These are phyloP conservation scores for Drosophila nasuta DNA, from an alignment of 1,140 invertebrate species.

Conservation along the genomic window DNA sequence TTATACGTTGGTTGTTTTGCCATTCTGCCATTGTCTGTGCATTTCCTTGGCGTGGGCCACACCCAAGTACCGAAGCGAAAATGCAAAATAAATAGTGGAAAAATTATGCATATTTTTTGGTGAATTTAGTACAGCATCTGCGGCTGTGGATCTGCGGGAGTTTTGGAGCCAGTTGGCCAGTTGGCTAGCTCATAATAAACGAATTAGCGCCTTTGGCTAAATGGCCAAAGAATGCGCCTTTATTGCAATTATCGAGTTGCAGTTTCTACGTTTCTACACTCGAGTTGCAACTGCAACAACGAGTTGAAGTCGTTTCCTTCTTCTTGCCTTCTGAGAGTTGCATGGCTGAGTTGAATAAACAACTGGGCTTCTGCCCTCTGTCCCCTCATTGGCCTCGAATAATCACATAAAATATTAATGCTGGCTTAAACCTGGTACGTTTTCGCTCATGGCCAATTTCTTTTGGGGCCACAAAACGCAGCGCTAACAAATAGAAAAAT, in stretches of 20 bases:
- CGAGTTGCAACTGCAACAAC: constrained; percentile 29
- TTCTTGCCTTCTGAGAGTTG: constrained; percentile 30
- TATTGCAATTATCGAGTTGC: constrained; percentile 81
- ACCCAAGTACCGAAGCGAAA: constrained; percentile 33
- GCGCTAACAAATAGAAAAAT: constrained; percentile 83
- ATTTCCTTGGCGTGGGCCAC: constrained; percentile 41
- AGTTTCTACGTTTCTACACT: neutral
- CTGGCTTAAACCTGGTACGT: constrained; percentile 54
- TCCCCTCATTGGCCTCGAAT: constrained; percentile 61
- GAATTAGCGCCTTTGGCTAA: constrained; percentile 81
- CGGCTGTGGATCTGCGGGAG: constrained; percentile 50
- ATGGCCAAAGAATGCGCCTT: constrained; percentile 78
- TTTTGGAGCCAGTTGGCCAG: constrained; percentile 5
- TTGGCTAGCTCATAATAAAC: constrained; percentile 73
- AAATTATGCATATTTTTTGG: constrained; percentile 73
- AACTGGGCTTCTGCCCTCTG: constrained; percentile 39
- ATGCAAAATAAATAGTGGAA: constrained; percentile 39
- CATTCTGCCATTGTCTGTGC: constrained; percentile 34
- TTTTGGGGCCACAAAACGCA: constrained; percentile 78
- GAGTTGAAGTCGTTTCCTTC: constrained; percentile 22
- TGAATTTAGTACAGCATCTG: constrained; percentile 70
- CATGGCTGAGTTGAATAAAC: constrained; percentile 74
- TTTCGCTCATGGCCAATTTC: constrained; percentile 78
- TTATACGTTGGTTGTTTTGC: neutral
- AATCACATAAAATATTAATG: constrained; percentile 83